These are phyloP conservation scores for Hepsetus odoe DNA, from an alignment of 2,113 vertebrate species.

Conservation along the genomic window DNA sequence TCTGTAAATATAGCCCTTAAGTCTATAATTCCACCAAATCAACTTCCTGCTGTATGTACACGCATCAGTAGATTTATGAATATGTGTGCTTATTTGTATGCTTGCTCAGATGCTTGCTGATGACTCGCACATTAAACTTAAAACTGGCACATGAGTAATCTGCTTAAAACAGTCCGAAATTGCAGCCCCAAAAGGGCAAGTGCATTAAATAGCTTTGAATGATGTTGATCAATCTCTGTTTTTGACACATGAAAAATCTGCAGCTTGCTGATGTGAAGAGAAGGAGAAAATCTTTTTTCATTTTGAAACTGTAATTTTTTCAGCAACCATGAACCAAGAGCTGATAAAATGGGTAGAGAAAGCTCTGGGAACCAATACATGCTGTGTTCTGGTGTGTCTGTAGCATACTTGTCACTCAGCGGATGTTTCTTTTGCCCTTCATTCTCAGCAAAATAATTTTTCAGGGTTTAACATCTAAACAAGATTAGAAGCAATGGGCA, in stretches of 20 bases:
- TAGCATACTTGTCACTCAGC: neutral
- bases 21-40: neutral
- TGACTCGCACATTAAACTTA: neutral
- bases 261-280: too few relatives aligned
- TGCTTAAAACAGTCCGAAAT: neutral
- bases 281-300: too few relatives aligned
- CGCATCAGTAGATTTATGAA: neutral
- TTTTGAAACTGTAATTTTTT: too few relatives aligned
- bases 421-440: neutral
- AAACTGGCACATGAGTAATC: slow-evolving; percentile 1
- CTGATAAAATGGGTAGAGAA: neutral
- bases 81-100: neutral
- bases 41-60: neutral
- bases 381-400: too few relatives aligned
- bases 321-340: neutral
- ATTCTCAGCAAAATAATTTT: neutral
- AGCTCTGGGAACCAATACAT: too few relatives aligned
- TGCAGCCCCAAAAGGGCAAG: neutral
- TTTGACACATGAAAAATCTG: too few relatives aligned
- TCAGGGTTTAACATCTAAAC: neutral
- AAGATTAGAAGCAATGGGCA: neutral
- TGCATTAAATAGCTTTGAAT: neutral
- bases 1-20: slow-evolving; percentile 1
- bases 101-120: neutral
- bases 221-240: neutral